Percentiles rank a stretch among this genome's conserved stretches.
These are phyloP conservation scores for Chamaetylas fuelleborni DNA, from an alignment of 2,113 vertebrate genomes.

Conservation along the genomic window DNA sequence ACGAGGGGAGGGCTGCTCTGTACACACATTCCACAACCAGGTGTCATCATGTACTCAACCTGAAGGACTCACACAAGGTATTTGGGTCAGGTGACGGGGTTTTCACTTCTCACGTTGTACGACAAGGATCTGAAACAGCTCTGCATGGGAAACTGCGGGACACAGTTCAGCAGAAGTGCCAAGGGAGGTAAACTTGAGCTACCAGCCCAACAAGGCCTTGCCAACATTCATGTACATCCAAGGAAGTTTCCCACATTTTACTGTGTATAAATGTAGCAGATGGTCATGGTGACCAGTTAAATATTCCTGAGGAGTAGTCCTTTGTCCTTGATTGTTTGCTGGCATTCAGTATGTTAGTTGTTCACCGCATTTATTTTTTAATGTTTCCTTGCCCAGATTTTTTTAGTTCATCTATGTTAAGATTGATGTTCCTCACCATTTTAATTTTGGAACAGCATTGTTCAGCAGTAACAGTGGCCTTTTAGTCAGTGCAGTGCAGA, in stretches of 20 bases:
- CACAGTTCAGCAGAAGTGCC: neutral
- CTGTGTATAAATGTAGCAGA: neutral
- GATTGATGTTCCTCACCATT: neutral
- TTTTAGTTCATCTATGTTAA: neutral
- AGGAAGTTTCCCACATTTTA: neutral
- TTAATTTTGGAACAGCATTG: neutral
- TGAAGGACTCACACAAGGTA: neutral
- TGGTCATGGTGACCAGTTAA: neutral
- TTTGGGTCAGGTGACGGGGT: neutral
- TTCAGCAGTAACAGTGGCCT: neutral
- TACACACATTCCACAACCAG: neutral
- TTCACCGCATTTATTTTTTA: neutral
- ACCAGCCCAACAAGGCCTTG: neutral
- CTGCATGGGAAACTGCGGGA: neutral
- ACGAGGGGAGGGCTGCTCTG: neutral
- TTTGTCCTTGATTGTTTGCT: neutral
- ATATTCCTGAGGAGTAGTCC: neutral
- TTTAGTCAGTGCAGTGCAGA: neutral
- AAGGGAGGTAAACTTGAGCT: neutral
- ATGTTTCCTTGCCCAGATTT: neutral
- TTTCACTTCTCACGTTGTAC: neutral
- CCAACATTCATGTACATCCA: neutral
- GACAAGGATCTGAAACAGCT: neutral
- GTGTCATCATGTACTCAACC: neutral
- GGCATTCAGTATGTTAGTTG: neutral